Conservation (phyloP, 2,888 invertebrate species). For the Chouioia cunea region DNA sequence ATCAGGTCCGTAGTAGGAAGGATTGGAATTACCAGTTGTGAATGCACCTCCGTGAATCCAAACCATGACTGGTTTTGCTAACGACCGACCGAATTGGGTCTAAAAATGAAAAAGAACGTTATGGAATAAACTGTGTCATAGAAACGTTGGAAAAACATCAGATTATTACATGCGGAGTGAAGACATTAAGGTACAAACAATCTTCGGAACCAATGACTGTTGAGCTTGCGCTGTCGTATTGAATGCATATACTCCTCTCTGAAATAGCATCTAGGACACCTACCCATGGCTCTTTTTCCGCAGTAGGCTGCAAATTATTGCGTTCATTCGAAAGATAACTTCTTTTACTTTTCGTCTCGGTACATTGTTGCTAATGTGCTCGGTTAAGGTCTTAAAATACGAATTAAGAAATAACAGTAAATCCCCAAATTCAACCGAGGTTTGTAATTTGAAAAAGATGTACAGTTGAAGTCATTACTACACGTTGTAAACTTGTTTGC, state of each 20-base stretch:
- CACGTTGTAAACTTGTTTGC: no score
- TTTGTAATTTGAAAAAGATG: no score
- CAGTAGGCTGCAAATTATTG: constrained; percentile 33
- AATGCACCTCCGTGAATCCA: constrained; percentile 55
- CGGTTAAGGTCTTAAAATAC: no score
- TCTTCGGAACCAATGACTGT: constrained; percentile 53
- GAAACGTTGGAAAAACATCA: no score
- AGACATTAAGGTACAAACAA: constrained; percentile 56
- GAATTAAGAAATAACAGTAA: no score
- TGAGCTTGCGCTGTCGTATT: constrained; percentile 29
- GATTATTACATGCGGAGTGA: constrained; percentile 52
- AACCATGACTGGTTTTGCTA: constrained; percentile 49
- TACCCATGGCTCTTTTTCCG: constrained; percentile 51
- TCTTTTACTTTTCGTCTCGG: no score
- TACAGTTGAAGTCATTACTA: no score
- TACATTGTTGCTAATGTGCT: no score
- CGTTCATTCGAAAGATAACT: no score
- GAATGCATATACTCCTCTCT: constrained; percentile 51
- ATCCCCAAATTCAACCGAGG: no score
- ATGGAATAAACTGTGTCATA: neutral
- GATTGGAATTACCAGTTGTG: constrained; percentile 43
- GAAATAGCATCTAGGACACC: constrained; percentile 44
- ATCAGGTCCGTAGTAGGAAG: constrained; percentile 51
- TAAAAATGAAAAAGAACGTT: constrained; percentile 4
- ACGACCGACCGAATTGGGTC: constrained; percentile 19